phyloP scores from a whole-genome alignment of 2,888 invertebrate genomes.

The Chrysolina haemoptera region DNA sequence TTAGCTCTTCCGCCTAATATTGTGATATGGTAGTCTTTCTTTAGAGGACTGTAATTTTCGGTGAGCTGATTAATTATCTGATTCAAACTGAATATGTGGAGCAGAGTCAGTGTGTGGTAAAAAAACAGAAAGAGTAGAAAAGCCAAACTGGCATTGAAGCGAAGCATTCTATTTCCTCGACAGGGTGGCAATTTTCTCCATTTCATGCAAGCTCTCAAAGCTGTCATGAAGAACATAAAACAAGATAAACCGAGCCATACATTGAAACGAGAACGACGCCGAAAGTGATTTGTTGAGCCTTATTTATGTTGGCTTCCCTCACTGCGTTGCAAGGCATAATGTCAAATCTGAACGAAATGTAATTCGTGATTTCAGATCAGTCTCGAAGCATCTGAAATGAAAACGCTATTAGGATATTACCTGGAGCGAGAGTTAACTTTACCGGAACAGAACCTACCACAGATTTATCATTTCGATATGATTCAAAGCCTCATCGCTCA shows the following conservation, averaged over 20 bases:
- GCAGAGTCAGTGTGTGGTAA: no score
- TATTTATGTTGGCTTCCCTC: constrained; percentile 9
- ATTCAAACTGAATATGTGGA: no score
- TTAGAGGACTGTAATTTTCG: no score
- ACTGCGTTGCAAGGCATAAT: neutral
- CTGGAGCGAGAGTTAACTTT: neutral
- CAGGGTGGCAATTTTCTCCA: neutral
- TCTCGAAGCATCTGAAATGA: constrained; percentile 1
- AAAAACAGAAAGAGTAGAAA: no score
- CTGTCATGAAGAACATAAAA: neutral
- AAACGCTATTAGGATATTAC: constrained; percentile 5
- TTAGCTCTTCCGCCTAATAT: no score
- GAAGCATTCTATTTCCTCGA: constrained; percentile 12
- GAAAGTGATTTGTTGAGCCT: constrained; percentile 5
- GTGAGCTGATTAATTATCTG: no score
- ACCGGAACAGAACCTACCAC: neutral
- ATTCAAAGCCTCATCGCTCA: neutral
- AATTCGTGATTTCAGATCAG: constrained; percentile 1
- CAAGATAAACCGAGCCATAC: constrained; percentile 4
- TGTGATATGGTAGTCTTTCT: no score
- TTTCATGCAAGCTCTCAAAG: neutral
- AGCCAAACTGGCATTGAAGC: constrained; percentile 7
- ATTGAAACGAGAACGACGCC: constrained; percentile 3
- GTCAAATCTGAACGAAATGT: constrained; percentile 1
- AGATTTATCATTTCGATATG: constrained; percentile 3